These are phyloP conservation scores for Gymnobelideus leadbeateri DNA, from an alignment of 2,113 vertebrate genomes.

Conservation along the genomic window DNA sequence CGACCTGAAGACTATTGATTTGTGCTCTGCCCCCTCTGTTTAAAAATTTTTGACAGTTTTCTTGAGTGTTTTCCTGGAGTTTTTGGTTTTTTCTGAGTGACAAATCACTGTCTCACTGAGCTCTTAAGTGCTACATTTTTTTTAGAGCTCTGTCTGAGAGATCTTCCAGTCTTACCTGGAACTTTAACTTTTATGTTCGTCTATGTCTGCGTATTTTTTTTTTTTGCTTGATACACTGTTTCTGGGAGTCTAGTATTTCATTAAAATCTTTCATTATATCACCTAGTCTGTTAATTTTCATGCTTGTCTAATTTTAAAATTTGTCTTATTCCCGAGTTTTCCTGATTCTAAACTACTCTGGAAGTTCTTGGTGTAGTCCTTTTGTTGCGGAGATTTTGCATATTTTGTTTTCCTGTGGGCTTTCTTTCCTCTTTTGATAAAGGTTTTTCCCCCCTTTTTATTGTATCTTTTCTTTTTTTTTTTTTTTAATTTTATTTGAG, in stretches of 20 bases:
- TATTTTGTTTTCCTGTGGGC: not conserved
- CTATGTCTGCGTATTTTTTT: not conserved
- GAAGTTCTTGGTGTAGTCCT: not conserved
- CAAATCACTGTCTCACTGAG: not conserved
- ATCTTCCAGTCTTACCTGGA: not conserved
- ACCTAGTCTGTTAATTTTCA: not conserved
- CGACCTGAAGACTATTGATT: not conserved
- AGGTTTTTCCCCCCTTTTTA: not conserved
- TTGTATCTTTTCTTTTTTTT: not conserved
- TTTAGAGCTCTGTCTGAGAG: not conserved
- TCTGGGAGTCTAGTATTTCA: not conserved
- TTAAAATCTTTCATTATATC: not conserved
- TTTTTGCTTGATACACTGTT: not conserved
- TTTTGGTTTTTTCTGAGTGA: not conserved
- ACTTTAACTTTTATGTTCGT: too few relatives aligned
- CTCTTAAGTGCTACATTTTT: not conserved
- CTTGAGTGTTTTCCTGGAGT: not conserved
- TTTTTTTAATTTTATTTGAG: not conserved
- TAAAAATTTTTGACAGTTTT: not conserved
- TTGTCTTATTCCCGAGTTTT: not conserved
- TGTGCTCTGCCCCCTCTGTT: not conserved
- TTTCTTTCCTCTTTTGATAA: not conserved
- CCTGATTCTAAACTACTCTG: not conserved
- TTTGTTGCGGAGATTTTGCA: not conserved
- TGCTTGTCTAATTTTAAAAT: not conserved